Evolutionary conservation across 1,140 invertebrate species (phyloP), one percentile per base, ranked within the genome.

Genomic region (Bombus polaris): DNA sequence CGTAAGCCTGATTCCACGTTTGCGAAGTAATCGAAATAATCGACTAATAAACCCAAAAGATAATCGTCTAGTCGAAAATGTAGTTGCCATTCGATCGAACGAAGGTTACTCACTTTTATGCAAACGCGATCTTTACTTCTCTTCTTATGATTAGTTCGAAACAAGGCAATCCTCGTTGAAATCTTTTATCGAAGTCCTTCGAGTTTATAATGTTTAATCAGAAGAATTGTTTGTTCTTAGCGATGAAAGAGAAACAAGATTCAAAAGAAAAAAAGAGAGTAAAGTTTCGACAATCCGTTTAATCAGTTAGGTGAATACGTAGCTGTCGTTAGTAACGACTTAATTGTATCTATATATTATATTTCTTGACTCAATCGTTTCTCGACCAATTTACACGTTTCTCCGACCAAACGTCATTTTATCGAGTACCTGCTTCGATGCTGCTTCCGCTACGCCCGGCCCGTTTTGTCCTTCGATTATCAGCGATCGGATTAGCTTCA

Each of bases 371-470:
- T 62, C 44, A 71, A 91, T 88, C 83, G 77, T 90, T 89, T 73
- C 72, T 85, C 87, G 91, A 92, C 91, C 91, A 92, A 92, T 92
- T 92, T 92, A 92, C 91, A 92, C 85, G 62, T 86, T 87, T 91
- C 72, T 85, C 86, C 83, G 85, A 87, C 86, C 87, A 90, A 87
- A 81, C 37, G 53, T 84, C 70, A 57, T 85, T 62, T 90, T 90
- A 79, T 84, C 83, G 35, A 86, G 76, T 90, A 90, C 81, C 81
- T 90, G 84, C 89, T 91, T 91, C 44, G 72, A 86, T 73, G 86
- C 81, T 90, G 66, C 81, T 90, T 89, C 87, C 65, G 68, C 65
- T 79, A 71, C 18, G n/a, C 9, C 18, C 18, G 47, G 5, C 71
- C 9, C 57, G 59, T 75, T 83, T 32, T 18, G 37, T 32, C 10